These are phyloP conservation scores for Papilio helenus DNA, from an alignment of 1,140 invertebrate species.

Conservation along the genomic window DNA sequence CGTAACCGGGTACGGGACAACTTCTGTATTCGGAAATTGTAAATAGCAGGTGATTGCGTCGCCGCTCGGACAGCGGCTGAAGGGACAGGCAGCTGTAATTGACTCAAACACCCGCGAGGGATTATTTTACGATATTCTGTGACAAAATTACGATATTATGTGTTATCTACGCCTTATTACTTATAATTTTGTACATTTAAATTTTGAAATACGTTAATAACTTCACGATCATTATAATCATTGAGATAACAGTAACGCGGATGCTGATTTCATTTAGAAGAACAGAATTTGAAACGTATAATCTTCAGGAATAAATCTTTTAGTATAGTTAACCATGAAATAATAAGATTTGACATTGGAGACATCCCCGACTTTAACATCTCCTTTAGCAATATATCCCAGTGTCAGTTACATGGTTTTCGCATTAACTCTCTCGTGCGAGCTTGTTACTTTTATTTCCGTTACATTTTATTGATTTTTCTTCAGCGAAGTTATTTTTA, in stretches of 20 bases:
- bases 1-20: background rate
- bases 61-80: background rate
- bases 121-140: background rate
- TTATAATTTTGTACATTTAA: background rate
- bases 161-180: background rate
- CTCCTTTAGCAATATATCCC: slow-evolving; percentile 4
- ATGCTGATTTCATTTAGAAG: background rate
- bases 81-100: slow-evolving; percentile 29
- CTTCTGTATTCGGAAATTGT: slow-evolving; percentile 68
- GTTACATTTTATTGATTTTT: slow-evolving; percentile 15
- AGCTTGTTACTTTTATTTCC: background rate
- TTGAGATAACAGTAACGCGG: background rate
- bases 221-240: background rate
- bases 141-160: background rate
- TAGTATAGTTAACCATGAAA: background rate
- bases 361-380: background rate
- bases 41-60: slow-evolving; percentile 66
- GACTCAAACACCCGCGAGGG: slow-evolving; percentile 8
- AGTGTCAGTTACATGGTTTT: slow-evolving; percentile 22
- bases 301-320: background rate
- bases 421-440: background rate
- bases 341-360: background rate
- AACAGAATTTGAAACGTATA: background rate
- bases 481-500: background rate
- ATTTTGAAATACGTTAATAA: background rate